phyloP scores from a whole-genome alignment of 2,113 vertebrate species.

The Trochalopteron elliotii region DNA sequence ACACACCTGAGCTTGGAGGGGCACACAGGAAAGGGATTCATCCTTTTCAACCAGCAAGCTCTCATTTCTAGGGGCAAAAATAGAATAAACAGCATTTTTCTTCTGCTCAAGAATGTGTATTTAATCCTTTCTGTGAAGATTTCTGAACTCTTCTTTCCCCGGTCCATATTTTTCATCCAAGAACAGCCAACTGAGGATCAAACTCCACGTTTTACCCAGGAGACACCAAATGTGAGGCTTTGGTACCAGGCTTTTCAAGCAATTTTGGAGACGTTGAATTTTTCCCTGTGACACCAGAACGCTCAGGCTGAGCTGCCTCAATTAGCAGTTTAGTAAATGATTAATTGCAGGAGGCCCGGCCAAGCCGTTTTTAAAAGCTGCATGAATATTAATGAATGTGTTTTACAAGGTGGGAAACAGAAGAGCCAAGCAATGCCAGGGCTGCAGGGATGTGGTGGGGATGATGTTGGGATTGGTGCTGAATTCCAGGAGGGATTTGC shows the following conservation, averaged over 20 bases:
- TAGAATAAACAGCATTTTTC: neutral
- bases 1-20: neutral
- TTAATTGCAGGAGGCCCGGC: neutral
- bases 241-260: neutral
- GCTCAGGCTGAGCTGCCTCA: neutral
- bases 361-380: neutral
- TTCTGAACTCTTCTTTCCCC: neutral
- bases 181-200: neutral
- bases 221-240: neutral
- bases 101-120: neutral
- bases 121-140: neutral
- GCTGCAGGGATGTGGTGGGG: neutral
- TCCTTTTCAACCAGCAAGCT: neutral
- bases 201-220: accelerated
- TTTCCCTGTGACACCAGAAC: neutral
- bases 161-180: neutral
- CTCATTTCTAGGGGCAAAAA: neutral
- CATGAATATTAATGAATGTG: neutral
- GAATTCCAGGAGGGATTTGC: neutral
- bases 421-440: neutral
- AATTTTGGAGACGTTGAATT: neutral
- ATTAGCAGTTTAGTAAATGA: neutral
- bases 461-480: neutral
- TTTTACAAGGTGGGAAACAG: neutral
- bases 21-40: neutral